phyloP scores from a whole-genome alignment of 2,888 invertebrate species.

The Ormia ochracea region DNA sequence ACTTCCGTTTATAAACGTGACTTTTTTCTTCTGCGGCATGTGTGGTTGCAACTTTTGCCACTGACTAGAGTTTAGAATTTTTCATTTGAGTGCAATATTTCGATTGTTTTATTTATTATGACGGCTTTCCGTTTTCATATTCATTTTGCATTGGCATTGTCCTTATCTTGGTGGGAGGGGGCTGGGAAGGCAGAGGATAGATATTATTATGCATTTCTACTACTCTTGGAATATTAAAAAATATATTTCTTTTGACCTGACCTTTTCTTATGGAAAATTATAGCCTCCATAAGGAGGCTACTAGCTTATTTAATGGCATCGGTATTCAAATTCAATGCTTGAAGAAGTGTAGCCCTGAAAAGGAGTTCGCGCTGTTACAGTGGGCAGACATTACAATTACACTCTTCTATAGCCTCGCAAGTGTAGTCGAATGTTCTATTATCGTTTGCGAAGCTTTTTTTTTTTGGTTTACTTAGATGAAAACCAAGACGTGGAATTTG shows the following conservation, averaged over 20 bases:
- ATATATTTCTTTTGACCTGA: slow-evolving; percentile 15
- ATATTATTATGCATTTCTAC: slow-evolving; percentile 7
- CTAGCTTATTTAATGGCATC: slow-evolving; percentile 16
- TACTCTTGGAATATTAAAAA: not conserved
- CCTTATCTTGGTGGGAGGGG: slow-evolving; percentile 9
- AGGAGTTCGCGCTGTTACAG: too few species aligned
- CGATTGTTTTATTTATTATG: slow-evolving; percentile 16
- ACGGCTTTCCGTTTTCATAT: slow-evolving; percentile 38
- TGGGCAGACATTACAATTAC: too few species aligned
- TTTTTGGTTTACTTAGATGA: too few species aligned
- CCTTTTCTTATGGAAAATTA: slow-evolving; percentile 23
- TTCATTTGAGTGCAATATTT: not conserved
- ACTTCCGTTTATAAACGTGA: slow-evolving; percentile 40
- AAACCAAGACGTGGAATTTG: too few species aligned
- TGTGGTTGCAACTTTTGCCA: not conserved
- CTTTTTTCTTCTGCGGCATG: not conserved
- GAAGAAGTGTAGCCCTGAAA: not conserved
- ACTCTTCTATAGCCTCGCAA: too few species aligned
- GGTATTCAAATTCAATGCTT: slow-evolving; percentile 24
- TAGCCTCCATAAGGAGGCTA: not conserved
- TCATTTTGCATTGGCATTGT: slow-evolving; percentile 45
- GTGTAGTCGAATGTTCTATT: too few species aligned
- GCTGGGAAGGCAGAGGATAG: not conserved
- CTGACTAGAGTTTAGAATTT: not conserved
- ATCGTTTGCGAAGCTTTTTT: too few species aligned